phyloP scores from a whole-genome alignment of 2,113 vertebrate species.

The Burhinus bistriatus region DNA sequence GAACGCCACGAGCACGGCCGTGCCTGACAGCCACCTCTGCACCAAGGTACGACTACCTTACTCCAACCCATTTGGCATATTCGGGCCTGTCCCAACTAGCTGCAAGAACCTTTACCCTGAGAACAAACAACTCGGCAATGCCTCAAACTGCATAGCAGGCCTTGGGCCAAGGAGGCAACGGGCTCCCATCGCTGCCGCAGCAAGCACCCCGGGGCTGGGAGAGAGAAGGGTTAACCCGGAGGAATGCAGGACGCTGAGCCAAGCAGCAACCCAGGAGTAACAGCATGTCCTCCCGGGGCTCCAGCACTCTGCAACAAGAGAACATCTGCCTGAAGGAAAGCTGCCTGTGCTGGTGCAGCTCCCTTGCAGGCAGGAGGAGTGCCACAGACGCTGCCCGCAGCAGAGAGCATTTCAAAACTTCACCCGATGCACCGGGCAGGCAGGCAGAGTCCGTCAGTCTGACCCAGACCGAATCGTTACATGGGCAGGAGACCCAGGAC shows the following conservation, averaged over 20 bases:
- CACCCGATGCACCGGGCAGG: not conserved
- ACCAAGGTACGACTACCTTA: not conserved
- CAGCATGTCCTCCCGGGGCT: not conserved
- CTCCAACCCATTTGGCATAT: not conserved
- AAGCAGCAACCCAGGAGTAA: not conserved
- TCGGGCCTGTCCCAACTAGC: not conserved
- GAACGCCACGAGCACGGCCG: not conserved
- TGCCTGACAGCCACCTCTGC: not conserved
- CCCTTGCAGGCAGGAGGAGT: not conserved
- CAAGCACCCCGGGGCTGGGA: not conserved
- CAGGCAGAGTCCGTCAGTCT: not conserved
- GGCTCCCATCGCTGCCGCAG: not conserved
- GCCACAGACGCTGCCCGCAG: not conserved
- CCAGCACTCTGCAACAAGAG: not conserved
- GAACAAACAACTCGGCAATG: not conserved
- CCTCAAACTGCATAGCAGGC: slow-evolving; percentile 10
- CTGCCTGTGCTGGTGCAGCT: not conserved
- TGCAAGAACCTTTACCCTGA: not conserved
- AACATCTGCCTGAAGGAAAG: not conserved
- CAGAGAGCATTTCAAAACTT: not conserved
- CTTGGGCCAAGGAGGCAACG: slow-evolving; percentile 7
- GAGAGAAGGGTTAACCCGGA: not conserved
- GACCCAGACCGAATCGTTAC: not conserved
- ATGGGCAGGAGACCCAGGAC: not conserved
- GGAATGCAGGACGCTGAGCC: not conserved